phyloP scores from a whole-genome alignment of 1,140 invertebrate genomes.

The Thaumatotibia leucotreta region DNA sequence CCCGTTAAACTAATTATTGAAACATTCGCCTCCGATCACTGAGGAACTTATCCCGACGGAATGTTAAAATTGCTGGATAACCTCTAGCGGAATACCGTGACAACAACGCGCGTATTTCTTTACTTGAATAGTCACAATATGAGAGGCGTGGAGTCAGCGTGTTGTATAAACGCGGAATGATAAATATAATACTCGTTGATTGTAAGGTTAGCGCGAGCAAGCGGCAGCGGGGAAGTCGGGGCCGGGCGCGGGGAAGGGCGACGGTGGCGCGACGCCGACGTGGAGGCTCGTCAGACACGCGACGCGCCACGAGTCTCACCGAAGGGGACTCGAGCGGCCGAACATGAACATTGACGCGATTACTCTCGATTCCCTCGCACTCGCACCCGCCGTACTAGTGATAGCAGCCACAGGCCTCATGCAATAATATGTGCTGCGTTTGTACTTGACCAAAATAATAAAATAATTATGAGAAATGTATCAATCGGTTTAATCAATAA shows the following conservation, averaged over 20 bases:
- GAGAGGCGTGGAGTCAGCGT: not conserved
- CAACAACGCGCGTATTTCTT: not conserved
- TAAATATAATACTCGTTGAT: not conserved
- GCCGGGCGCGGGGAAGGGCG: constrained; percentile 27
- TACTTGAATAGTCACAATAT: not conserved
- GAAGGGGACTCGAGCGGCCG: constrained; percentile 25
- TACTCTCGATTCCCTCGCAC: not conserved
- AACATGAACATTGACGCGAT: not conserved
- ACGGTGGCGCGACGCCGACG: constrained; percentile 70
- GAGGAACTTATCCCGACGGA: not conserved
- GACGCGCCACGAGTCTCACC: constrained; percentile 48
- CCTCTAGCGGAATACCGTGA: not conserved
- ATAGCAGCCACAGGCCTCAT: no score
- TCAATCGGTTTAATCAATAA: no score
- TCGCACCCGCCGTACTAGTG: not conserved
- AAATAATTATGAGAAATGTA: no score
- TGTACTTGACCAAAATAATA: no score
- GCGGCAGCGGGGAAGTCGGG: constrained; percentile 24
- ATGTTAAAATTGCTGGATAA: not conserved
- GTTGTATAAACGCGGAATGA: not conserved
- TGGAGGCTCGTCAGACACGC: constrained; percentile 68
- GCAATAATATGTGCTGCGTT: no score
- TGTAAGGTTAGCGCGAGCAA: constrained; percentile 23
- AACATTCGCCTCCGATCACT: not conserved
- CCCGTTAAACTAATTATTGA: not conserved